These are phyloP conservation scores for Phataginus tetradactyla DNA, from an alignment of 2,797 vertebrate genomes.

Conservation along the genomic window DNA sequence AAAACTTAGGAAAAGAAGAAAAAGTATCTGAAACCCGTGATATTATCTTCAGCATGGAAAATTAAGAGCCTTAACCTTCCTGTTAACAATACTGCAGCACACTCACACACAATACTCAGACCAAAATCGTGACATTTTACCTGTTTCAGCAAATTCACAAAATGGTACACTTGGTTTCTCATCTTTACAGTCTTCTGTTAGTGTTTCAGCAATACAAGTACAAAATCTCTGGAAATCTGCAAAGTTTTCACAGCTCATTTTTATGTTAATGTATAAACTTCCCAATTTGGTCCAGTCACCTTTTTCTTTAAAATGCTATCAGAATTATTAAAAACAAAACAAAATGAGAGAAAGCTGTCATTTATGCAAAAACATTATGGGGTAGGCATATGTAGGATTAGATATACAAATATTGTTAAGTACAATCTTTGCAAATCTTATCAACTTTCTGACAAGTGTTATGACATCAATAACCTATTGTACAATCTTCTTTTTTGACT, in stretches of 20 bases:
- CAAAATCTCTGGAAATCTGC: slow-evolving; percentile 90
- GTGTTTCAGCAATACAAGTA: slow-evolving; percentile 87
- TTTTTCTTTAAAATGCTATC: slow-evolving; percentile 91
- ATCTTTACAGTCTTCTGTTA: slow-evolving; percentile 88
- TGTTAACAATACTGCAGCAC: background rate
- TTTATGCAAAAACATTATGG: slow-evolving; percentile 19
- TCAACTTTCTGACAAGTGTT: background rate
- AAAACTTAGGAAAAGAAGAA: background rate
- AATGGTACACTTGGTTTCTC: slow-evolving; percentile 90
- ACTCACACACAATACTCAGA: background rate
- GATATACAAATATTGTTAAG: background rate
- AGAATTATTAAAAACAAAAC: slow-evolving; percentile 68
- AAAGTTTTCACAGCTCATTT: slow-evolving; percentile 85
- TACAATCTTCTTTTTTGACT: background rate
- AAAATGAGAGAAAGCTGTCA: background rate
- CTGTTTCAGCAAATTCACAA: slow-evolving; percentile 91
- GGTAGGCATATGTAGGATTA: background rate
- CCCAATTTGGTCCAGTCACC: slow-evolving; percentile 92
- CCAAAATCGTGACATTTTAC: slow-evolving; percentile 84
- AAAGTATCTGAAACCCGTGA: background rate
- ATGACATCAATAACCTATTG: background rate
- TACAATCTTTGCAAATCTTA: background rate
- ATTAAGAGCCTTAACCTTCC: background rate
- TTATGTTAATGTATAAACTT: slow-evolving; percentile 88
- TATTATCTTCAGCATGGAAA: background rate